Percentiles rank a stretch among this genome's conserved stretches.
Conservation (phyloP, 92 coral and sea anemone species). For the Actinernus sp. region DNA sequence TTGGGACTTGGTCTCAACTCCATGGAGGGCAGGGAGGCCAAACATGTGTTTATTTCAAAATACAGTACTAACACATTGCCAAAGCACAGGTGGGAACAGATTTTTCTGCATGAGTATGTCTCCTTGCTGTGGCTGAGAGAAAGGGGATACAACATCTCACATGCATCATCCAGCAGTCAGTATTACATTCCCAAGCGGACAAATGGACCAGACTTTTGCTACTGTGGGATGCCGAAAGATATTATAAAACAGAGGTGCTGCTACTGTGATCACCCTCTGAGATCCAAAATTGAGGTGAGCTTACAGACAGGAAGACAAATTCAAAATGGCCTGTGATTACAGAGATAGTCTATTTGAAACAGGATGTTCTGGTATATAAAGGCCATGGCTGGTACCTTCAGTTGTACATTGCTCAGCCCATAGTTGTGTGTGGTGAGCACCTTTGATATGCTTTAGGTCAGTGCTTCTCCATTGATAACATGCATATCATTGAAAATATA, state of each 20-base stretch:
- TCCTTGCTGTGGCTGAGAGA: conserved; percentile 59
- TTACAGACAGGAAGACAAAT: conserved; percentile 2
- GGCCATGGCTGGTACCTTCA: no score
- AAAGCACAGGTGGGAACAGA: conserved; percentile 43
- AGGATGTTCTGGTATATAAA: no score
- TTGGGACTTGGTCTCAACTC: conserved; percentile 55
- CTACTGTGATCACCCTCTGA: conserved; percentile 26
- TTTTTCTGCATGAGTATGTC: conserved; percentile 49
- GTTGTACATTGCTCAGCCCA: no score
- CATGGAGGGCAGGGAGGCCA: conserved; percentile 68
- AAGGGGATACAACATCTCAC: conserved; percentile 42
- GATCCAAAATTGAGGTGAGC: conserved; percentile 10
- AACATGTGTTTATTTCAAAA: conserved; percentile 41
- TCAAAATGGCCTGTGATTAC: no score
- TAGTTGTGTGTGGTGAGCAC: no score
- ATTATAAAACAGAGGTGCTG: conserved; percentile 3
- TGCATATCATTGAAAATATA: no score
- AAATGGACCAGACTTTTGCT: conserved; percentile 31
- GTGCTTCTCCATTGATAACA: no score
- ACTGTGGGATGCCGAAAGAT: conserved; percentile 55
- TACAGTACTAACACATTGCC: conserved; percentile 30
- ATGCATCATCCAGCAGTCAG: conserved; percentile 1
- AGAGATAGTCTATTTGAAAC: no score
- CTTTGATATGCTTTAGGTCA: no score
- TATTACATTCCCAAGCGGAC: conserved; percentile 49